Evolutionary conservation across 2,888 invertebrate genomes (phyloP), one percentile per base, ranked within the genome.

Genomic region (Leptinotarsa juncta): DNA sequence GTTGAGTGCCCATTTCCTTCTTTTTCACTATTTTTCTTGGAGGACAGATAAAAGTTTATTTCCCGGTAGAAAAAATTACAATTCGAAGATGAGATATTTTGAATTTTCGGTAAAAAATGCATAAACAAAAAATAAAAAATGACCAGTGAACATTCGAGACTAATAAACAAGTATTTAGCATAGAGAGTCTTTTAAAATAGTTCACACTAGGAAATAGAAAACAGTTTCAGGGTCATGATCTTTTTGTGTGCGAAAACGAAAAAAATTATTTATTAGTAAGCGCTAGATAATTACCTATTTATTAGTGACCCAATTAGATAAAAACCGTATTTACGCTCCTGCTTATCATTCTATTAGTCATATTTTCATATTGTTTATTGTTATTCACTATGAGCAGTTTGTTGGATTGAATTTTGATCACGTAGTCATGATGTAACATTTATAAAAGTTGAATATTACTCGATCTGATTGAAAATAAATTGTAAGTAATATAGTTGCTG

Each of bases 241-340:
- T 51, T 51, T 51, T 51, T 51, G 51, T 51, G 51, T 51, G n/a
- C 51, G n/a, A 51, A 51, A 5, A 16, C 0, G 51, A n/a, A 51
- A 51, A 50, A 51, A 51, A 51, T 16, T 16, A 51, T 51, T 16
- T 51, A 51, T 15, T 51, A 15, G 51, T 16, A 51, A 51, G n/a
- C 16, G 51, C 51, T n/a, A 51, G 51, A 51, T 51, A 51, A 51
- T 51, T 51, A 51, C 51, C 23, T 57, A 23, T 23, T 57, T 57
- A 67, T 69, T 69, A 69, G 65, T 73, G 73, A 73, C 73, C 69
- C 48, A 65, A 68, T 69, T 73, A 69, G 73, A 73, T 73, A 73
- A 73, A 72, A 73, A 48, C 32, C 62, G 5, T 62, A 42, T 62
- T 62, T 62, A 57, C 57, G 62, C 10, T 62, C 4, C 18, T 62